A percentile compares a stretch with the other conserved stretches of the same genome.
Evolutionary conservation across 1,140 invertebrate genomes (phyloP).

Genomic region (Zaprionus davidi): DNA sequence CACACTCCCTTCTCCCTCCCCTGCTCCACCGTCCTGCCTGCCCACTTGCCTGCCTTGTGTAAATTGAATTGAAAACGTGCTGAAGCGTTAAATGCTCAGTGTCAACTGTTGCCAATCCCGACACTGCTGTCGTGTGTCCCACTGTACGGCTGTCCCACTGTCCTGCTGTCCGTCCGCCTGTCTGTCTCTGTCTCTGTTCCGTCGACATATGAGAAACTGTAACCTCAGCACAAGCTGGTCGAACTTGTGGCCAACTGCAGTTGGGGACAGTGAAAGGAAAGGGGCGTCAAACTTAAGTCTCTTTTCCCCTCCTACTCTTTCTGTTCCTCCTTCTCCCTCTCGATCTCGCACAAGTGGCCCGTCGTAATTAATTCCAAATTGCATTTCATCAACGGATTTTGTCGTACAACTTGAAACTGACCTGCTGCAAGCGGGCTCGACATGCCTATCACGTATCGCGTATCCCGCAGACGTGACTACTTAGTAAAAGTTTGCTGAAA

Average conservation of each 20-base stretch:
- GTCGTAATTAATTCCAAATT: slow-evolving; percentile 77
- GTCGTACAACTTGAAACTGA: slow-evolving; percentile 23
- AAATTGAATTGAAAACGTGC: slow-evolving; percentile 84
- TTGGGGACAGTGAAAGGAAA: neutral
- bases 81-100: slow-evolving; percentile 84
- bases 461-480: neutral
- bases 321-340: neutral
- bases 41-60: slow-evolving; percentile 51
- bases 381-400: slow-evolving; percentile 46
- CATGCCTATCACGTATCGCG: slow-evolving; percentile 29
- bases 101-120: slow-evolving; percentile 79
- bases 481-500: slow-evolving; percentile 29
- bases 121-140: neutral
- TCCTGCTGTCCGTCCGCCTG: neutral
- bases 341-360: slow-evolving; percentile 36
- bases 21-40: neutral
- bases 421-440: slow-evolving; percentile 17
- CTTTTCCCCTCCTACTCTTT: neutral
- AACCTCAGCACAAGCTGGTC: slow-evolving; percentile 78
- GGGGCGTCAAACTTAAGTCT: neutral
- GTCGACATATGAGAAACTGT: slow-evolving; percentile 83
- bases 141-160: slow-evolving; percentile 9
- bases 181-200: slow-evolving; percentile 10
- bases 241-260: slow-evolving; percentile 26
- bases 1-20: neutral